These are phyloP conservation scores for Endotricha flammealis DNA, from an alignment of 2,888 invertebrate species.

Conservation along the genomic window DNA sequence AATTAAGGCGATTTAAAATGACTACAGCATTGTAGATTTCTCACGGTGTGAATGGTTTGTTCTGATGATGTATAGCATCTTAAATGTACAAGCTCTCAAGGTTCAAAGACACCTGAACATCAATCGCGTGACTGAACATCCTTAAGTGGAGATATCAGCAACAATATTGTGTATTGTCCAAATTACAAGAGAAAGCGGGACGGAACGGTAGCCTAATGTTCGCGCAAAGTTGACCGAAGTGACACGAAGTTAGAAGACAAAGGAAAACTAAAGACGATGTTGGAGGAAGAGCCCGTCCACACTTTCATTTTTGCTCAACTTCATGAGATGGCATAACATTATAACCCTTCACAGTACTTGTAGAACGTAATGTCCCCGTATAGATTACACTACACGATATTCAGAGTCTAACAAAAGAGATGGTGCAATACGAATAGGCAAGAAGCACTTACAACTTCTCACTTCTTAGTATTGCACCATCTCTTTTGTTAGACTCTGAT, in stretches of 20 bases:
- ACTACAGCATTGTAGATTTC: not conserved
- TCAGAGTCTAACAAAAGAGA: no score
- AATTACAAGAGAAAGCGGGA: slow-evolving; percentile 16
- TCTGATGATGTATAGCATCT: not conserved
- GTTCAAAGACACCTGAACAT: slow-evolving; percentile 54
- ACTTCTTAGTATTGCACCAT: no score
- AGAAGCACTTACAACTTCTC: no score
- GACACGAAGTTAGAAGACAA: not conserved
- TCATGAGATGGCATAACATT: no score
- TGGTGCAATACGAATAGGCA: no score
- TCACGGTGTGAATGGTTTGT: not conserved
- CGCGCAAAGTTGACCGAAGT: not conserved
- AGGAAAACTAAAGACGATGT: no score
- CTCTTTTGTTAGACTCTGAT: no score
- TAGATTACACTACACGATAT: no score
- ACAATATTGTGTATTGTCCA: slow-evolving; percentile 26
- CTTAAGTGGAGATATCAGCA: slow-evolving; percentile 44
- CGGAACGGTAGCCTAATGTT: slow-evolving; percentile 2
- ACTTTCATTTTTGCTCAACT: not conserved
- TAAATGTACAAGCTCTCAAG: slow-evolving; percentile 14
- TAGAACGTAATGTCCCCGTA: no score
- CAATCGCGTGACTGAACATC: slow-evolving; percentile 58
- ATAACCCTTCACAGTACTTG: no score
- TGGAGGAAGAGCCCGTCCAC: no score
- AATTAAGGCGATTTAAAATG: not conserved